Evolutionary conservation across 2,888 invertebrate species (phyloP), one percentile per base, ranked within the genome.

Genomic region (Epiblema foenella): DNA sequence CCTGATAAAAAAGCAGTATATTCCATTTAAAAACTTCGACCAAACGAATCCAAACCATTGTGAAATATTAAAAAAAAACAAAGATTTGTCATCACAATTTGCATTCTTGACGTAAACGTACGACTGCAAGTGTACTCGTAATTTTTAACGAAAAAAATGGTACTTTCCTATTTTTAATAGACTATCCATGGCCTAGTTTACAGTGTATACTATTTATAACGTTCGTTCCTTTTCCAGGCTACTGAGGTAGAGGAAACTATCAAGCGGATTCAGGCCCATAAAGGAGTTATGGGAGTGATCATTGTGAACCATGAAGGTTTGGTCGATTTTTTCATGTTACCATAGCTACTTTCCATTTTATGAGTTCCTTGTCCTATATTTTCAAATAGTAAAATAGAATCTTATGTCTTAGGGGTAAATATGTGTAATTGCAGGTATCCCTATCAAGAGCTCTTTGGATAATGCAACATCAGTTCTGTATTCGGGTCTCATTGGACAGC

Each of bases 201-300:
- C 8, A 17, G n/a, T 18, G 18, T 37, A 24, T 37, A 4, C 9
- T 18, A 29, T 51, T 37, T 51, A 24, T 51, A 62, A 65, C 33
- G 51, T 54, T 2, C 57, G 69, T 69, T 62, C 77, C 17, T 62
- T 57, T 92, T 93, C 15, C 84, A 95, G 95, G 95, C 95, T 10
- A 95, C 95, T 75, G 99, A 99, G 95, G 98, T 99, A 51, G 99
- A 99, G 91, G 99, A 99, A 94, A 98, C 98, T 12, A 95, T 99
- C 88, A 99, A 99, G 93, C 95, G 99, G 75, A 98, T 99, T 82
- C 98, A 99, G 86, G 96, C 97, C 62, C 99, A 99, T 84, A 99
- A 99, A 93, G 99, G 99, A 78, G 99, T 99, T 72, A 96, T 98
- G 84, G 99, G 99, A 75, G 97, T 98, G 65, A 97, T 99, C 86